phyloP scores from a whole-genome alignment of 2,888 invertebrate genomes.

The Arrhopalites spinosus region DNA sequence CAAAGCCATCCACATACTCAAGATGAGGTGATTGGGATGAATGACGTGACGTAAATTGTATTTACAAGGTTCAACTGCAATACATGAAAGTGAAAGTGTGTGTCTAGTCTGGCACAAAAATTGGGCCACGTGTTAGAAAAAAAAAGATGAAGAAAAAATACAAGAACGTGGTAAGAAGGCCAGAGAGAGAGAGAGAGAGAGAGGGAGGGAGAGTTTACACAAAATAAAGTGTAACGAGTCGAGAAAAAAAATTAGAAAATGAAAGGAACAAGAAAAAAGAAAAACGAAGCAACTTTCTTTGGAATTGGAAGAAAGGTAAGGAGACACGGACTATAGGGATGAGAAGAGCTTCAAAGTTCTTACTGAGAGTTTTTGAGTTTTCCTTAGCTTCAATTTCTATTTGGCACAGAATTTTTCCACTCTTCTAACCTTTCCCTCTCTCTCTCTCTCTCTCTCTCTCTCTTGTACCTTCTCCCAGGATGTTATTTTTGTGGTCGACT shows the following conservation, averaged over 20 bases:
- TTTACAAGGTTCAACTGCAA: too few species aligned
- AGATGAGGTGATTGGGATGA: too few species aligned
- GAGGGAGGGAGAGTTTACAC: not conserved
- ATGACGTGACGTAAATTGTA: too few species aligned
- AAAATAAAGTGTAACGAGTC: slow-evolving; percentile 3
- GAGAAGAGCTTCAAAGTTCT: too few species aligned
- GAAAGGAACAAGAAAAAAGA: not conserved
- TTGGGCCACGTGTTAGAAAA: too few species aligned
- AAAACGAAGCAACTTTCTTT: not conserved
- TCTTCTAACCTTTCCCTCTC: not conserved
- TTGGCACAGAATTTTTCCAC: slow-evolving; percentile 1
- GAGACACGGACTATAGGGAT: too few species aligned
- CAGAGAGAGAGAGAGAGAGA: not conserved
- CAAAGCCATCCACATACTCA: too few species aligned
- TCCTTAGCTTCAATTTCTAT: slow-evolving; percentile 7
- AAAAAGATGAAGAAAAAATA: too few species aligned
- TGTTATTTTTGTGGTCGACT: not conserved
- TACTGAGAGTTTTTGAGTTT: not conserved
- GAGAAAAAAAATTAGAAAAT: slow-evolving; percentile 2
- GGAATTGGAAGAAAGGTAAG: too few species aligned
- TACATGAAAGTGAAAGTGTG: too few species aligned
- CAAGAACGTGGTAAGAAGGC: not conserved
- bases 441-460: not conserved
- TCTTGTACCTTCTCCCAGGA: not conserved
- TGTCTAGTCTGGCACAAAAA: too few species aligned